phyloP scores from a whole-genome alignment of 2,113 vertebrate species.

The Cynopterus brachyotis region DNA sequence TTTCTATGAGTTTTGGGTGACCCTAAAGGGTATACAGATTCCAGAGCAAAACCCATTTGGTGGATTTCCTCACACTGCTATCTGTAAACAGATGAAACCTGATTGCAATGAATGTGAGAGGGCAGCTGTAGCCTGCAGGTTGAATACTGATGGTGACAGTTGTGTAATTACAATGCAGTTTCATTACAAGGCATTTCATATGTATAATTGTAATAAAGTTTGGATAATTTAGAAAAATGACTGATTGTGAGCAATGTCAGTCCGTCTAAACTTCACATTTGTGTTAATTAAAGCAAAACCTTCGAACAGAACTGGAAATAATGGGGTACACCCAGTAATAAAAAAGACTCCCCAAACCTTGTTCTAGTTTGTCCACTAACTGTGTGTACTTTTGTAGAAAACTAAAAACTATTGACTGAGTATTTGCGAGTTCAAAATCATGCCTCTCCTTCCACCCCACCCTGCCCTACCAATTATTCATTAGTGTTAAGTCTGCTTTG shows the following conservation, averaged over 20 bases:
- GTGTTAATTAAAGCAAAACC: constrained; percentile 30
- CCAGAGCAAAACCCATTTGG: neutral
- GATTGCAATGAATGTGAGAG: constrained; percentile 46
- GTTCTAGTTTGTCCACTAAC: neutral
- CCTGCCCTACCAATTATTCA: neutral
- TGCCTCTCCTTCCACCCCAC: neutral
- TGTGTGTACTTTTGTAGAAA: neutral
- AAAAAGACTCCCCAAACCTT: neutral
- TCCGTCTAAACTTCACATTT: constrained; percentile 30
- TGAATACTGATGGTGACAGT: constrained; percentile 35
- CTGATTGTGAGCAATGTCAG: constrained; percentile 10
- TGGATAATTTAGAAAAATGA: constrained; percentile 35
- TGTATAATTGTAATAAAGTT: constrained; percentile 51
- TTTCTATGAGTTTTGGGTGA: neutral
- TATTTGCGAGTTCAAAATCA: constrained; percentile 4
- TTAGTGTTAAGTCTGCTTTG: neutral
- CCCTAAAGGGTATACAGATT: neutral
- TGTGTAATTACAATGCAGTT: constrained; percentile 55
- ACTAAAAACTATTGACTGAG: neutral
- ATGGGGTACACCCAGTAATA: neutral
- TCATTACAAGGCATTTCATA: constrained; percentile 28
- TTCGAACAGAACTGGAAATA: neutral
- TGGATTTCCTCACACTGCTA: neutral
- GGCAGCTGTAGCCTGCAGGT: constrained; percentile 12
- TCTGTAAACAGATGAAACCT: constrained; percentile 26